These are phyloP conservation scores for Elegia similella DNA, from an alignment of 2,888 invertebrate genomes.

Conservation along the genomic window DNA sequence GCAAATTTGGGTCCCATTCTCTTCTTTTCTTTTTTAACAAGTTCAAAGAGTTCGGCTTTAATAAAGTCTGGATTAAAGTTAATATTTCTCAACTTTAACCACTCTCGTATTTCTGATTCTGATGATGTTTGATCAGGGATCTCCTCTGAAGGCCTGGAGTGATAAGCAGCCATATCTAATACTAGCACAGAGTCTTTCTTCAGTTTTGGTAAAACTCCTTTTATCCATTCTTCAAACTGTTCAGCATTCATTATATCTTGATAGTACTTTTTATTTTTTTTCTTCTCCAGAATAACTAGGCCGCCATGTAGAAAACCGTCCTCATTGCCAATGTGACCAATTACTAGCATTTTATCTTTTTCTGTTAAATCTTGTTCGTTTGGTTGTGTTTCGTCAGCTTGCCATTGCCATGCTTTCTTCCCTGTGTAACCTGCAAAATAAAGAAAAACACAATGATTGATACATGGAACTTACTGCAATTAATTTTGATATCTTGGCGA, in stretches of 20 bases:
- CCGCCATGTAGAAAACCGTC: not conserved
- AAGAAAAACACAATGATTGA: too few species aligned
- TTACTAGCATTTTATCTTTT: not conserved
- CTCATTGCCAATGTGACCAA: not conserved
- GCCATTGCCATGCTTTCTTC: not conserved
- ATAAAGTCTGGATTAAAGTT: not conserved
- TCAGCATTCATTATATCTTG: not conserved
- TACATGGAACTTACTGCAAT: too few species aligned
- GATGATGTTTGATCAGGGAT: not conserved
- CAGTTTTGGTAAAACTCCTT: not conserved
- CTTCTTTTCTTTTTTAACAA: not conserved
- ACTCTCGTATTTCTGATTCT: not conserved
- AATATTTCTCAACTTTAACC: not conserved
- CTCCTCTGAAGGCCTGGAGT: not conserved
- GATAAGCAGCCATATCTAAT: not conserved
- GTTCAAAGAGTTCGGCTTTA: not conserved
- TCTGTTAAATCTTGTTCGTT: not conserved
- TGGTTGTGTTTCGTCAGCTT: not conserved
- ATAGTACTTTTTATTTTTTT: not conserved
- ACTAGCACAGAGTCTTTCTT: not conserved
- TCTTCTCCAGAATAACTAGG: not conserved
- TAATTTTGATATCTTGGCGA: too few species aligned
- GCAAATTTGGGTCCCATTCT: not conserved
- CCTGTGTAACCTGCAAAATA: not conserved
- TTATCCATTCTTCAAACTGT: not conserved